A percentile compares a stretch with the other conserved stretches of the same genome.
Conservation (phyloP, 92 coral and sea anemone genomes). For the Phenganax marumi region DNA sequence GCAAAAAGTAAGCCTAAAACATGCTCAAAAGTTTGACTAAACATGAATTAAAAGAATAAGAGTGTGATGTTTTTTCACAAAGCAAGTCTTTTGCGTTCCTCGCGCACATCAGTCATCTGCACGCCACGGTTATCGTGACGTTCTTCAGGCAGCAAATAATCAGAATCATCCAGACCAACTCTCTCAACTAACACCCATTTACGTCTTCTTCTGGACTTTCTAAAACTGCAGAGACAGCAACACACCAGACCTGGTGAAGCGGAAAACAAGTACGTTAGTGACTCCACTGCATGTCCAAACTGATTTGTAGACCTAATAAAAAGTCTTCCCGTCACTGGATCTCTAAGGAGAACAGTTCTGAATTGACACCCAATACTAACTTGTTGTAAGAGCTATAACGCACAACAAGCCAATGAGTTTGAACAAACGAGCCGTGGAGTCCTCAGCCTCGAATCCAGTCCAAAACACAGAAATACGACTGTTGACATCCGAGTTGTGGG, state of each 20-base stretch:
- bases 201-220: slow-evolving; percentile 32
- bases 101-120: slow-evolving; percentile 30
- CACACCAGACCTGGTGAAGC: slow-evolving; percentile 30
- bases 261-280: not conserved
- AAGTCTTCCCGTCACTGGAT: too few species aligned
- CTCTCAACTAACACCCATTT: slow-evolving; percentile 43
- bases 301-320: not conserved
- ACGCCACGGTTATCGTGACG: slow-evolving; percentile 36
- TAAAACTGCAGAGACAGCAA: slow-evolving; percentile 38
- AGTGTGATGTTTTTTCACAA: not conserved
- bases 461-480: slow-evolving; percentile 37
- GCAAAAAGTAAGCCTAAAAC: too few species aligned
- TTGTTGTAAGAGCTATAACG: slow-evolving; percentile 24
- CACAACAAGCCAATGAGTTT: slow-evolving; percentile 27
- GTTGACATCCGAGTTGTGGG: not conserved
- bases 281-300: not conserved
- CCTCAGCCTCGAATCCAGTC: slow-evolving; percentile 45
- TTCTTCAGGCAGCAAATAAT: slow-evolving; percentile 10
- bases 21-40: too few species aligned
- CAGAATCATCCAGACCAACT: slow-evolving; percentile 25
- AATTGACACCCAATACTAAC: not conserved
- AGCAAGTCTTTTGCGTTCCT: slow-evolving; percentile 23
- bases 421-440: slow-evolving; percentile 35
- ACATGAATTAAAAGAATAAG: too few species aligned
- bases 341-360: not conserved